Conservation (phyloP, 92 coral and sea anemone genomes). For the Porites rus region DNA sequence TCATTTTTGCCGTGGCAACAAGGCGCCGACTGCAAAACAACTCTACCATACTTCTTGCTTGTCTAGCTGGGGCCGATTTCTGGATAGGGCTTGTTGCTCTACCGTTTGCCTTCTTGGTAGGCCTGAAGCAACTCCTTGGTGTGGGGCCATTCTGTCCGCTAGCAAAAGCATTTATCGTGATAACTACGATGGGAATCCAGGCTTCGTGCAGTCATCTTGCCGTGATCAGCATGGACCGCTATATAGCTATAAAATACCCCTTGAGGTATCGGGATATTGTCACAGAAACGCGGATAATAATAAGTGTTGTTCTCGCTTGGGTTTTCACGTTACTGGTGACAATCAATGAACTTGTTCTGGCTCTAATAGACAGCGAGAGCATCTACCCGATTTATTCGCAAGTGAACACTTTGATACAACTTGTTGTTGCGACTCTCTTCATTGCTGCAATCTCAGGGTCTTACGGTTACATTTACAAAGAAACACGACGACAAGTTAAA, state of each 20-base stretch:
- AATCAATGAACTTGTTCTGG: no score
- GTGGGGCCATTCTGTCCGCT: slow-evolving; percentile 3
- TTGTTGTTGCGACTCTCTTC: neutral
- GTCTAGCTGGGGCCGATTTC: slow-evolving; percentile 6
- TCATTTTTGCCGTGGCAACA: no score
- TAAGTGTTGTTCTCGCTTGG: neutral
- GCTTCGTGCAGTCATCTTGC: neutral
- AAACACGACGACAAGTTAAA: slow-evolving; percentile 6
- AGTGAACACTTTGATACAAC: neutral
- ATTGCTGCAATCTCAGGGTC: neutral
- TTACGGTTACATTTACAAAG: neutral
- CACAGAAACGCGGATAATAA: neutral
- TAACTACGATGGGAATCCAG: no score
- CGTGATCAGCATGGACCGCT: neutral
- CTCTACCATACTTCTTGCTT: no score
- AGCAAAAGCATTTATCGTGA: neutral
- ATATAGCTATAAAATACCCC: no score
- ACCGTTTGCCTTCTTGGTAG: neutral
- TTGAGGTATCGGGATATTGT: no score
- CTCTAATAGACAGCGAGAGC: no score
- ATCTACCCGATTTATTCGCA: neutral
- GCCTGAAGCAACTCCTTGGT: neutral
- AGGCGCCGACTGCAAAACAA: no score
- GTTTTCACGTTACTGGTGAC: neutral
- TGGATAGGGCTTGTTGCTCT: neutral